phyloP scores from a whole-genome alignment of 2,888 invertebrate genomes.

The Nomada ruficornis region DNA sequence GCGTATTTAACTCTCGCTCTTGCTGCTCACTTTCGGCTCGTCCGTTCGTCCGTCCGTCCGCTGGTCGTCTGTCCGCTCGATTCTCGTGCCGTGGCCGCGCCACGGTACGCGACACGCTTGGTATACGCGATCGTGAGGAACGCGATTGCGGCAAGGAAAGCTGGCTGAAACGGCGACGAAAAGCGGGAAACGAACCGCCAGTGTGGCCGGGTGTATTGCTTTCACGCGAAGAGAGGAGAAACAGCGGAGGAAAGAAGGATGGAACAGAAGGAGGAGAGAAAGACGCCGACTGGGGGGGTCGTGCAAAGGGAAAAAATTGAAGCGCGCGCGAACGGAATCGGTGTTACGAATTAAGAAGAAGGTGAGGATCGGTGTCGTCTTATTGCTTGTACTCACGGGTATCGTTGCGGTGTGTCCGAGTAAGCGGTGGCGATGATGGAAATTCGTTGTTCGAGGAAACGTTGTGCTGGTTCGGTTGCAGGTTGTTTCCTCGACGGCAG shows the following conservation, averaged over 20 bases:
- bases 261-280: conserved; percentile 10
- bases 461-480: conserved; percentile 80
- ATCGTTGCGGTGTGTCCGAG: conserved; percentile 17
- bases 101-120: neutral
- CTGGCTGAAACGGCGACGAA: no score
- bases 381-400: conserved; percentile 10
- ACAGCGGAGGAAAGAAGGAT: neutral
- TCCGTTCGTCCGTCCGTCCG: neutral
- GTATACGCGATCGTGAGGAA: no score
- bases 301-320: neutral
- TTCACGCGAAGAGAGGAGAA: neutral
- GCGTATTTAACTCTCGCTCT: neutral
- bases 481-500: conserved; percentile 84
- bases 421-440: conserved; percentile 55
- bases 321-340: conserved; percentile 5
- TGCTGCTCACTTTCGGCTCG: neutral
- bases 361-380: conserved; percentile 2
- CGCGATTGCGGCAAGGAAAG: no score
- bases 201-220: neutral
- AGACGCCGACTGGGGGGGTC: conserved; percentile 11
- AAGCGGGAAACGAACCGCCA: neutral
- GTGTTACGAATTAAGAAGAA: conserved; percentile 2
- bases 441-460: conserved; percentile 78
- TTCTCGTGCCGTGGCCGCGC: neutral
- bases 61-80: neutral